Percentiles rank a stretch among this genome's conserved stretches.
Evolutionary conservation across 2,888 invertebrate species (phyloP).

Genomic region (Eudasyphora cyanicolor): DNA sequence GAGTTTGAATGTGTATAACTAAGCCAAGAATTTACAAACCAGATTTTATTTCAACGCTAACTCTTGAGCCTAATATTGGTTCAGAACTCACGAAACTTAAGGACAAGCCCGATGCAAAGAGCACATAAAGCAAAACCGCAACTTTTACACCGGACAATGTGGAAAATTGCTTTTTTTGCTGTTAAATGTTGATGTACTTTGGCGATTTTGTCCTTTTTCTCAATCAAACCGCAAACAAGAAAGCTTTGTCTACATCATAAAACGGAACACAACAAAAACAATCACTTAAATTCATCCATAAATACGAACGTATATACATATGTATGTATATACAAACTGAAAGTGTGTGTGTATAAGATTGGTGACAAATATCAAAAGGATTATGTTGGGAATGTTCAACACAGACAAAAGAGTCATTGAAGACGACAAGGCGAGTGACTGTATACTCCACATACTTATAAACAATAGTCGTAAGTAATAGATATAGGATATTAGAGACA

Average conservation of each 20-base stretch:
- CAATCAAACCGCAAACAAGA: slow-evolving; percentile 54
- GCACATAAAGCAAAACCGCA: slow-evolving; percentile 4
- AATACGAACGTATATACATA: slow-evolving; percentile 1
- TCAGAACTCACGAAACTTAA: background rate
- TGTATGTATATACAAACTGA: background rate
- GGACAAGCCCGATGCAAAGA: background rate
- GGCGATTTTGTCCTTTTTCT: slow-evolving; percentile 9
- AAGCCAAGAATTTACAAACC: no score
- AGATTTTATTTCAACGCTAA: no score
- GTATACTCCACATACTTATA: background rate
- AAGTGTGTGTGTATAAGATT: slow-evolving; percentile 4
- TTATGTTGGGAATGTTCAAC: slow-evolving; percentile 42
- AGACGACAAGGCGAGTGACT: background rate
- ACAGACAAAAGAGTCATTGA: background rate
- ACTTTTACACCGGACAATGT: slow-evolving; percentile 40
- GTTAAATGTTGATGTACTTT: slow-evolving; percentile 22
- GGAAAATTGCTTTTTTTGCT: slow-evolving; percentile 11
- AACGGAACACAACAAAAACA: slow-evolving; percentile 34
- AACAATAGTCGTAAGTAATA: background rate
- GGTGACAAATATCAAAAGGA: slow-evolving; percentile 46
- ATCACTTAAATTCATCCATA: slow-evolving; percentile 46
- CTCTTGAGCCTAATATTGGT: no score
- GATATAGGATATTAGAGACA: no score
- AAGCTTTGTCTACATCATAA: slow-evolving; percentile 42
- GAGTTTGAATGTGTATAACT: no score